These are phyloP conservation scores for Ispidina picta DNA, from an alignment of 2,797 vertebrate genomes.

Conservation along the genomic window DNA sequence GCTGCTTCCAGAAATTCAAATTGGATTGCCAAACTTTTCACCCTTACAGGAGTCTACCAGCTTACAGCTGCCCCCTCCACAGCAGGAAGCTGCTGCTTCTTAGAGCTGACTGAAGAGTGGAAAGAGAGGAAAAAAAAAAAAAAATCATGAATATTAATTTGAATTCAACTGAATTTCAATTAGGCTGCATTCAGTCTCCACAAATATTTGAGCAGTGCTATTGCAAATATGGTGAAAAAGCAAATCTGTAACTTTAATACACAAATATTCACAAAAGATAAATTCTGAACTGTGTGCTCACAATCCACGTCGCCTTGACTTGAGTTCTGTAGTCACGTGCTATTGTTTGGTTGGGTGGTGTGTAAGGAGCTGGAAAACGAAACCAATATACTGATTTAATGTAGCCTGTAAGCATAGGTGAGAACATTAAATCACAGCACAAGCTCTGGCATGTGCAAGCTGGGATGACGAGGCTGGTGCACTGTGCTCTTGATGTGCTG, in stretches of 20 bases:
- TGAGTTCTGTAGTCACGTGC: background rate
- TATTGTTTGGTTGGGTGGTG: background rate
- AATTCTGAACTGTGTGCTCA: background rate
- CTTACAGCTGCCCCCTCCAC: constrained; percentile 43
- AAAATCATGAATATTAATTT: constrained; percentile 61
- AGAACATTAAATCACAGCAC: rapidly evolving
- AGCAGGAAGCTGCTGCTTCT: constrained; percentile 42
- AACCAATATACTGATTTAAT: background rate
- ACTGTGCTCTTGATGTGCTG: rapidly evolving
- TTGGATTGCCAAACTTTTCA: constrained; percentile 31
- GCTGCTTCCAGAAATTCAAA: background rate
- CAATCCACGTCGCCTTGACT: rapidly evolving
- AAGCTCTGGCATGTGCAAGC: background rate
- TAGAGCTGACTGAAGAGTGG: background rate
- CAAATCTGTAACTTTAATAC: constrained; percentile 58
- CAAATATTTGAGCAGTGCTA: constrained; percentile 67
- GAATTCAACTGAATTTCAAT: constrained; percentile 59
- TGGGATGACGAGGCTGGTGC: background rate
- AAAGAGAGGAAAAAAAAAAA: background rate
- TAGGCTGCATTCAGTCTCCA: constrained; percentile 20
- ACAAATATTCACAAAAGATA: constrained; percentile 41
- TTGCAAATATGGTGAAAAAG: constrained; percentile 27
- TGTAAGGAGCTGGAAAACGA: background rate
- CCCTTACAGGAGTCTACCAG: constrained; percentile 21
- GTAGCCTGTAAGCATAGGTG: background rate